These are phyloP conservation scores for Drosophila melanocephala DNA, from an alignment of 2,888 invertebrate genomes.

Conservation along the genomic window DNA sequence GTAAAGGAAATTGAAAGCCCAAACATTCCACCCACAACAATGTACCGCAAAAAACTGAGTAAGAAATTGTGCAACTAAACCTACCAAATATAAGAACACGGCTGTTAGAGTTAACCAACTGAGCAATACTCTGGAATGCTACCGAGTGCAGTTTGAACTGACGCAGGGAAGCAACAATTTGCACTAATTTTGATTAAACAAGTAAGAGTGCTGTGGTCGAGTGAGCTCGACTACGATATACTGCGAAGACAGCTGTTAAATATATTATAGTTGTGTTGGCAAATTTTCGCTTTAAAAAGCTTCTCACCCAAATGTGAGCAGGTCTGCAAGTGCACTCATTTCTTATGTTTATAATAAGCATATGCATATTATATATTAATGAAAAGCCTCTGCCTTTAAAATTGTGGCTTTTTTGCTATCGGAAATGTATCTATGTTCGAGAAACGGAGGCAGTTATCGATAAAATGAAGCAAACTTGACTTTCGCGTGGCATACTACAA, in stretches of 20 bases:
- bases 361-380: background rate
- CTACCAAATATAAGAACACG: background rate
- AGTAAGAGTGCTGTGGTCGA: background rate
- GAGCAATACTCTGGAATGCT: background rate
- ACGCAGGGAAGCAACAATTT: background rate
- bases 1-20: constrained; percentile 34
- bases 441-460: too few relatives aligned
- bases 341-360: background rate
- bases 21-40: constrained; percentile 33
- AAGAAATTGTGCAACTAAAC: constrained; percentile 62
- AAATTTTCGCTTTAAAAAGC: background rate
- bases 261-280: background rate
- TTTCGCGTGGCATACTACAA: too few relatives aligned
- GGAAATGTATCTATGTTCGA: too few relatives aligned
- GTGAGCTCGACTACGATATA: background rate
- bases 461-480: too few relatives aligned
- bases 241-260: background rate
- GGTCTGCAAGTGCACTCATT: background rate
- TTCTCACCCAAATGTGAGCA: background rate
- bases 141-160: background rate
- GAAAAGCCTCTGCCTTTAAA: background rate
- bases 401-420: background rate
- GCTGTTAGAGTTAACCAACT: constrained; percentile 1
- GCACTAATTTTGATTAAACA: background rate
- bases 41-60: constrained; percentile 48